Percentiles rank a stretch among this genome's conserved stretches.
Evolutionary conservation across 2,797 vertebrate genomes (phyloP).

Genomic region (Anableps anableps): DNA sequence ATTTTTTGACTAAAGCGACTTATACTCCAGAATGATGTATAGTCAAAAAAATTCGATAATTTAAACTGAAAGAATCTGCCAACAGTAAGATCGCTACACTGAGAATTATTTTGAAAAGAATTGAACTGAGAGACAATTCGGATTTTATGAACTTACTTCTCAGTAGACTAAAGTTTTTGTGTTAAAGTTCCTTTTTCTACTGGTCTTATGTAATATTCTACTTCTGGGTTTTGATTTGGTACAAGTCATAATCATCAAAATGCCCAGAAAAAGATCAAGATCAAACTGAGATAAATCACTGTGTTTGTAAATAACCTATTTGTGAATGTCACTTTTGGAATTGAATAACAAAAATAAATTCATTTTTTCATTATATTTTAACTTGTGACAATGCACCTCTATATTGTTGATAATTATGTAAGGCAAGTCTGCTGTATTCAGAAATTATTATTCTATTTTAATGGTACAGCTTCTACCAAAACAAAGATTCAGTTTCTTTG

Average conservation of each 20-base stretch:
- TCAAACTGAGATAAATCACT: neutral
- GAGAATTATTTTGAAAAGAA: neutral
- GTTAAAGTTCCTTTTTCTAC: neutral
- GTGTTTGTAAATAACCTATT: neutral
- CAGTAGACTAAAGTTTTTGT: neutral
- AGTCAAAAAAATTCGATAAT: too few species aligned
- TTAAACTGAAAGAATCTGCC: neutral
- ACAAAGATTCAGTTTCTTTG: neutral
- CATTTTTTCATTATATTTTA: neutral
- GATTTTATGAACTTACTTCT: neutral
- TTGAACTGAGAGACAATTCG: neutral
- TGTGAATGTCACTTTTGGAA: neutral
- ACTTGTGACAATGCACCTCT: neutral
- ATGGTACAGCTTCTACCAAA: neutral
- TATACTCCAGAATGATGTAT: too few species aligned
- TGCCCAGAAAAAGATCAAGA: neutral
- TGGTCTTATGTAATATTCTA: neutral
- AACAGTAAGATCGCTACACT: neutral
- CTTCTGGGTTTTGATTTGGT: too few species aligned
- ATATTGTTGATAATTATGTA: neutral
- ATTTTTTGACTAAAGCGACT: too few species aligned
- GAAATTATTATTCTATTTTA: conserved; percentile 1
- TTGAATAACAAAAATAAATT: neutral
- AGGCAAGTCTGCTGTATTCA: neutral
- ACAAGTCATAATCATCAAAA: neutral